Conservation (phyloP, 2,888 invertebrate species). For the Eristalis intricaria region DNA sequence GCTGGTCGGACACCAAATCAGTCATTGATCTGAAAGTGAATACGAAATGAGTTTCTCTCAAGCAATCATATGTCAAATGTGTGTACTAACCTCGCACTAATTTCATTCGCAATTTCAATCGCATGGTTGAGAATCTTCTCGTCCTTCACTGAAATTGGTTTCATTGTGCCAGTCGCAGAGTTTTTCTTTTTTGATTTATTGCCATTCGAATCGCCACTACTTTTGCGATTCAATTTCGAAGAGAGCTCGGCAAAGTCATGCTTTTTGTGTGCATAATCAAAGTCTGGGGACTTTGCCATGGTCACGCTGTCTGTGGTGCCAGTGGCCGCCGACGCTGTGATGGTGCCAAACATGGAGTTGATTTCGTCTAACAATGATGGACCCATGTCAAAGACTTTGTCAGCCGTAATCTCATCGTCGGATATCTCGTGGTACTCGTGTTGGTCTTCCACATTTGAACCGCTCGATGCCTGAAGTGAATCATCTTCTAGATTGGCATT, state of each 20-base stretch:
- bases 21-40: conserved; percentile 83
- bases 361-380: conserved; percentile 95
- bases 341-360: conserved; percentile 91
- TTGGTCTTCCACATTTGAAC: conserved; percentile 79
- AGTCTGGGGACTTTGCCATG: conserved; percentile 80
- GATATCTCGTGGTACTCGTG: conserved; percentile 93
- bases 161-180: conserved; percentile 84
- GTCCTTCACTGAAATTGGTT: conserved; percentile 96
- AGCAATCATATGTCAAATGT: neutral
- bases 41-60: conserved; percentile 7
- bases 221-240: conserved; percentile 79
- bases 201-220: conserved; percentile 76
- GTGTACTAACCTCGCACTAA: conserved; percentile 86
- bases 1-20: conserved; percentile 82
- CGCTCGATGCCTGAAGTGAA: conserved; percentile 72
- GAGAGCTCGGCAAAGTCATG: conserved; percentile 87
- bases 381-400: conserved; percentile 87
- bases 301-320: conserved; percentile 68
- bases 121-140: conserved; percentile 95
- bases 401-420: conserved; percentile 85
- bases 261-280: conserved; percentile 85
- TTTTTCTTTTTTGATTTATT: conserved; percentile 79
- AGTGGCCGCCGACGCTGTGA: conserved; percentile 79
- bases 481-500: conserved; percentile 74
- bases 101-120: conserved; percentile 95